phyloP scores from a whole-genome alignment of 1,140 invertebrate species.

The Platyura marginata region DNA sequence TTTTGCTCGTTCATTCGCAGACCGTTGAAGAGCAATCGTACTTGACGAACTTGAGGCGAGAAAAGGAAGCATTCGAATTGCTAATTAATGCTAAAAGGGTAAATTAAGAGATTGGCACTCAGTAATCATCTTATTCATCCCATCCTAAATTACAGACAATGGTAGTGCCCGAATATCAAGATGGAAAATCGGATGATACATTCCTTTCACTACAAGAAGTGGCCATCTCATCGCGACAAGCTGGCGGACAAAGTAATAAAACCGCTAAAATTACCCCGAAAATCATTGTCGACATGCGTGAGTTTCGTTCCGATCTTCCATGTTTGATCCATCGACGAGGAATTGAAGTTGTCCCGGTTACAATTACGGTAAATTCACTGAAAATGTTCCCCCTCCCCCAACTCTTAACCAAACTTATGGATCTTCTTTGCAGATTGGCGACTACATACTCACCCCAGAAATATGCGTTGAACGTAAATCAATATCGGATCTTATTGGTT shows the following conservation, averaged over 20 bases:
- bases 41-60: conserved; percentile 68
- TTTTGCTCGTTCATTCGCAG: conserved; percentile 72
- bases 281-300: conserved; percentile 93
- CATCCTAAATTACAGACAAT: conserved; percentile 41
- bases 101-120: conserved; percentile 15
- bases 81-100: conserved; percentile 83
- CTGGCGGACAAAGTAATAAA: conserved; percentile 28
- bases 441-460: conserved; percentile 94
- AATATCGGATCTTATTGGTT: conserved; percentile 92
- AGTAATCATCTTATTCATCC: neutral
- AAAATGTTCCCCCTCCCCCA: neutral
- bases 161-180: conserved; percentile 82
- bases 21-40: conserved; percentile 94
- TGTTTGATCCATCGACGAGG: conserved; percentile 82
- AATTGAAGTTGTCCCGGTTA: conserved; percentile 84
- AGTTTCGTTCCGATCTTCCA: conserved; percentile 93
- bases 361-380: conserved; percentile 45
- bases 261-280: conserved; percentile 26
- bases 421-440: conserved; percentile 66
- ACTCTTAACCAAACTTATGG: no score
- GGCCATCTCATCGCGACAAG: conserved; percentile 38
- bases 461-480: conserved; percentile 96
- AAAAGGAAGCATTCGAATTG: conserved; percentile 87
- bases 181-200: conserved; percentile 61
- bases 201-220: conserved; percentile 21